Evolutionary conservation across 2,113 vertebrate species (phyloP), one percentile per base, ranked within the genome.

Genomic region (Petrocephalus zakoni): DNA sequence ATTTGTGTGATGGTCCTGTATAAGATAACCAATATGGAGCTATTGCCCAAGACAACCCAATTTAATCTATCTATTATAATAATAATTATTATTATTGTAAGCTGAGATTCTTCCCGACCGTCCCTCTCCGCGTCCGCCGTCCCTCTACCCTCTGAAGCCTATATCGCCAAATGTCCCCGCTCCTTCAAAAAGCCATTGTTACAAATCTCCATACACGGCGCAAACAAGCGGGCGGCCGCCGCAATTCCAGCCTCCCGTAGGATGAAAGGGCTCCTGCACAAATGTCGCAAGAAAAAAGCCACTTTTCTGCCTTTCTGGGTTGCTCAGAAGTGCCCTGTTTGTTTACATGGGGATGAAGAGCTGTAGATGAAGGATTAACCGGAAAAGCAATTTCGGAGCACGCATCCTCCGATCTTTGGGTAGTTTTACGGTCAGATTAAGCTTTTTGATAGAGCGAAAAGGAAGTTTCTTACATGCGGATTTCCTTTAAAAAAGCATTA

Each of bases 281-380:
- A 84, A 51, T 25, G 81, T 21, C 47, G 7, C 81, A 25, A 25
- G 46, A 42, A 84, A 84, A 51, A 84, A 84, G 22, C 22, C 21
- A 49, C 82, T 85, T 85, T 84, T 78, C 29, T 78, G 34, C 34
- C 72, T 78, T 78, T 78, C 34, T 78, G 72, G 15, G 34, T 42
- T 78, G 72, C 72, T 78, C 72, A 78, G 72, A 78, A 42, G 72
- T 78, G 72, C 72, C 72, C 72, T 78, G 72, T 78, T 78, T 78
- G 72, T 78, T 78, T 78, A 78, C 72, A 78, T 42, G 72, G 82
- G 49, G 22, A 52, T 49, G 82, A 49, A 85, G 46, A 51, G 47
- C 49, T 85, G 82, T 49, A 49, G 46, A 51, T n/a, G 46, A 85
- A 49, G 82, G 82, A 85, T 51, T 51, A 51, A 85, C 46, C 11